Percentiles rank a stretch among this genome's conserved stretches.
Conservation (phyloP, 2,797 vertebrate species). For the Scolopax bukidnonensis region DNA sequence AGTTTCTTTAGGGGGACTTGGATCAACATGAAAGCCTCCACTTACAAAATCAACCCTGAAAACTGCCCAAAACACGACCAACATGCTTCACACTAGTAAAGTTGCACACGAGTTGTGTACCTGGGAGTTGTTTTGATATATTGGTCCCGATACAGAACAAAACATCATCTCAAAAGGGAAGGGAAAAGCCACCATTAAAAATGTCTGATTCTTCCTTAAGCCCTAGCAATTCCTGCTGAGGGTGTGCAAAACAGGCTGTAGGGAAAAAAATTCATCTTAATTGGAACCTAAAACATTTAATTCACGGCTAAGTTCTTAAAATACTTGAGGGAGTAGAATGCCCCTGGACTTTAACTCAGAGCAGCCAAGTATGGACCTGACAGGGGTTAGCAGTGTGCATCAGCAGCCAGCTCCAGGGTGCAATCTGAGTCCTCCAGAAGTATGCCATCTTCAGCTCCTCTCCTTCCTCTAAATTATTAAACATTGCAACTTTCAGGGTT, state of each 20-base stretch:
- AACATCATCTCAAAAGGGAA: not conserved
- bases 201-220: not conserved
- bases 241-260: not conserved
- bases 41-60: not conserved
- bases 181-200: not conserved
- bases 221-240: not conserved
- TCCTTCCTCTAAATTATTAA: constrained; percentile 52
- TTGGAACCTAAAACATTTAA: not conserved
- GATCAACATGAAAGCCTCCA: not conserved
- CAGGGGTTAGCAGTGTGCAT: not conserved
- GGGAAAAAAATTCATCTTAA: not conserved
- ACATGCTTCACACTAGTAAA: not conserved
- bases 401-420: not conserved
- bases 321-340: not conserved
- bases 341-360: not conserved
- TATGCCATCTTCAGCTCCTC: not conserved
- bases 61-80: not conserved
- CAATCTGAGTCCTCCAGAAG: not conserved
- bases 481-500: not conserved
- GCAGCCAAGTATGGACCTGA: not conserved
- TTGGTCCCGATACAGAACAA: not conserved
- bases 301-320: not conserved
- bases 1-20: not conserved
- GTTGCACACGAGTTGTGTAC: not conserved
- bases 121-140: not conserved